Conservation (phyloP, 2,113 vertebrate genomes). For the Ellobius talpinus region DNA sequence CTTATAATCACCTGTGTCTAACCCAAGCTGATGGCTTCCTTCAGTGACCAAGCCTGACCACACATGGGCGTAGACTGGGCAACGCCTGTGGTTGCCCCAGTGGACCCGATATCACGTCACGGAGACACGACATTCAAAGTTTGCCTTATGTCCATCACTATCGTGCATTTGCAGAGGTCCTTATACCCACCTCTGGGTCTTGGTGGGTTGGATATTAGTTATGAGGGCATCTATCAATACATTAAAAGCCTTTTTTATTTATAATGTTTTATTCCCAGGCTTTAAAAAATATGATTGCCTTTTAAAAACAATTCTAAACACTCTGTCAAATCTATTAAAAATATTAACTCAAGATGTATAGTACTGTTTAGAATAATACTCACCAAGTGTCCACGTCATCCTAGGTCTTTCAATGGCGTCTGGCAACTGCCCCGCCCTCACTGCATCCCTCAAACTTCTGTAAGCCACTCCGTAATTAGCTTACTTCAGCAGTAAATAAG, state of each 20-base stretch:
- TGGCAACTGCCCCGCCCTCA: too few species aligned
- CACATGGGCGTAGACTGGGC: background rate
- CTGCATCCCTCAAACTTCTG: background rate
- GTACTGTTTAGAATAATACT: background rate
- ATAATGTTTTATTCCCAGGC: background rate
- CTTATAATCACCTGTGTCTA: background rate
- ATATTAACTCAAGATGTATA: background rate
- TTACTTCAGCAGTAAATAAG: background rate
- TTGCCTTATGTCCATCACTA: too few species aligned
- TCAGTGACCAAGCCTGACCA: background rate
- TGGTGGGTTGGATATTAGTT: background rate
- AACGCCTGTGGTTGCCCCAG: rapidly evolving
- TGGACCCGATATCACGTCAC: background rate
- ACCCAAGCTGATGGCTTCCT: background rate
- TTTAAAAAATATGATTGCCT: background rate
- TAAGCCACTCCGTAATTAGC: background rate
- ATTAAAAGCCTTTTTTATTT: background rate
- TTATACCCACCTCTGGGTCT: background rate
- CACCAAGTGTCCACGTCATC: rapidly evolving
- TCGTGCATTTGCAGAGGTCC: background rate
- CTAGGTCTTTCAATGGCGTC: background rate
- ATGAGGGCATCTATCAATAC: background rate
- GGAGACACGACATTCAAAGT: background rate
- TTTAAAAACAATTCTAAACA: slow-evolving; percentile 6
- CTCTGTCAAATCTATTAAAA: background rate